Evolutionary conservation across 2,888 invertebrate genomes (phyloP), one percentile per base, ranked within the genome.

Genomic region (Nycteola revayana): DNA sequence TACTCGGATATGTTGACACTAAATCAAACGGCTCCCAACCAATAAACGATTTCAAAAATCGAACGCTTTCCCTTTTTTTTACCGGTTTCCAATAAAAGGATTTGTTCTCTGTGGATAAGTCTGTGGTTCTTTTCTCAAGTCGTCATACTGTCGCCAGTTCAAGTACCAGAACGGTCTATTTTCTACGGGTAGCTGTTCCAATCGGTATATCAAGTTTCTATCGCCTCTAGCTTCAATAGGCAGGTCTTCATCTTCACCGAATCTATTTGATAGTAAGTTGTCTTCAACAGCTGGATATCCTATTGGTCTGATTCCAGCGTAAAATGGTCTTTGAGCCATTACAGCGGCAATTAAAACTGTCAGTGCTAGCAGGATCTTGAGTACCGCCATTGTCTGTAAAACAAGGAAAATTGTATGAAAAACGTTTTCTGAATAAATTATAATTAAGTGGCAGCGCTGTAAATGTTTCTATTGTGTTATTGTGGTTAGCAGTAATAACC

Each of bases 271-370:
- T 6, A 89, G 28, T 1, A 49, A 35, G 10, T 66, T 54, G 0
- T 66, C 65, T 29, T 89, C 90, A 20, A 91, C 75, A 27, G 83
- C 86, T 35, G 92, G 93, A 44, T 90, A 90, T n/a, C 92, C 92
- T 9, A 91, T 90, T 0, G 91, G 85, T 4, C 82, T 73, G 1
- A 74, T 59, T 5, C 92, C 91, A 2, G 93, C 93, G 61, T 92
- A 94, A 28, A 90, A 90, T 0, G 93, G 92, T 10, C 94, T 86
- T 67, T 94, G 94, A 1, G 89, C 89, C 28, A 75, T 51, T 1
- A 69, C 72, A 9, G 76, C n/a, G 10, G 61, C 60, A 7, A 66
- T 47, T 9, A 77, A 32, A 21, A 70, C 28, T 20, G 63, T 42
- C 14, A 87, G 30, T 14, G 75, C 48, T 14, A 76, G 34, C 2